Conservation (phyloP, 2,888 invertebrate species). For the Drosophila mimica region DNA sequence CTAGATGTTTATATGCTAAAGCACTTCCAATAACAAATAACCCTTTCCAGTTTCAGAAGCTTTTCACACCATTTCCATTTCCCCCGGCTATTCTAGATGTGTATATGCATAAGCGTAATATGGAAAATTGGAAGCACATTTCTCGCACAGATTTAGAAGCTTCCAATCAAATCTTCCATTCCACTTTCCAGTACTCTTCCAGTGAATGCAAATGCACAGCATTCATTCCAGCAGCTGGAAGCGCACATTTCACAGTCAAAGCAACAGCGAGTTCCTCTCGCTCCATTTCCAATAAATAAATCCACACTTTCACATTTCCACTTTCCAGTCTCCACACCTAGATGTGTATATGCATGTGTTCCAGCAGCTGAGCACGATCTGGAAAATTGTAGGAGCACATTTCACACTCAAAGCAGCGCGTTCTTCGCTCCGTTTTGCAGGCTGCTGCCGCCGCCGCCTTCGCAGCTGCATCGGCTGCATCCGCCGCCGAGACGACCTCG, state of each 20-base stretch:
- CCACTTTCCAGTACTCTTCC: background rate
- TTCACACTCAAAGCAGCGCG: constrained; percentile 90
- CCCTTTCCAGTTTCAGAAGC: background rate
- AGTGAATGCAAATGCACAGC: background rate
- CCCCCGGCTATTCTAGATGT: background rate
- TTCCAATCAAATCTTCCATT: constrained; percentile 17
- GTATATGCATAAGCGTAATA: background rate
- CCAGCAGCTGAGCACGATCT: constrained; percentile 89
- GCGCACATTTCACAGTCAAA: background rate
- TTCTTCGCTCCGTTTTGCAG: constrained; percentile 63
- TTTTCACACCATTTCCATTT: background rate
- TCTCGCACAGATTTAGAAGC: no score
- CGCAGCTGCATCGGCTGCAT: constrained; percentile 70
- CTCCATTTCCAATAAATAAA: background rate
- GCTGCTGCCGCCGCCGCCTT: constrained; percentile 61
- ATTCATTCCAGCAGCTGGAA: no score
- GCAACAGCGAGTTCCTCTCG: background rate
- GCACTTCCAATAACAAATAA: background rate
- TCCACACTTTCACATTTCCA: background rate
- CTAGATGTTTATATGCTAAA: background rate
- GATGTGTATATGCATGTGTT: constrained; percentile 93
- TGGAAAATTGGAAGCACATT: background rate
- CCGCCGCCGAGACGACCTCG: constrained; percentile 72
- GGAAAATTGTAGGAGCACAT: constrained; percentile 92
- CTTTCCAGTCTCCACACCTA: constrained; percentile 36